A percentile compares a stretch with the other conserved stretches of the same genome.
phyloP scores from a whole-genome alignment of 2,797 vertebrate species.

The Schizopygopsis pylzovi region DNA sequence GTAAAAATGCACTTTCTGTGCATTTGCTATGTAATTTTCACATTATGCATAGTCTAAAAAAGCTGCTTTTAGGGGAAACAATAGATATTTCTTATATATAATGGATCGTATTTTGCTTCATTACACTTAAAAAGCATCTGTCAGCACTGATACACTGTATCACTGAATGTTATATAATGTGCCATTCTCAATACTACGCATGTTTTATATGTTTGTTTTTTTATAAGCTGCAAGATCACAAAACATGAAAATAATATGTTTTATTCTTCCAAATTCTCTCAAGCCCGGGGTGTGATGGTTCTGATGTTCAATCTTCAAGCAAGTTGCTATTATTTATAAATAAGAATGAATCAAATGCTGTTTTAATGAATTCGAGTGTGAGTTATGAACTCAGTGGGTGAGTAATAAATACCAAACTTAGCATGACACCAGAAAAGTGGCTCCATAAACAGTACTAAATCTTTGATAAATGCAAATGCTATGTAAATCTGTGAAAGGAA shows the following conservation, averaged over 20 bases:
- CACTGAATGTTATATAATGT: not conserved
- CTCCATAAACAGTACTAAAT: constrained; percentile 25
- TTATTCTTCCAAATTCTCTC: not conserved
- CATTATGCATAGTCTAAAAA: not conserved
- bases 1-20: not conserved
- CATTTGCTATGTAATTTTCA: not conserved
- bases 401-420: constrained; percentile 28
- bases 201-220: not conserved
- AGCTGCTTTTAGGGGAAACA: not conserved
- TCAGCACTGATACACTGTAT: too few species aligned
- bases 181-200: not conserved
- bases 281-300: not conserved
- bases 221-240: not conserved
- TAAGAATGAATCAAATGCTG: constrained; percentile 15
- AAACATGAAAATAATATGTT: not conserved
- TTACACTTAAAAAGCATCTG: not conserved
- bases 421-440: constrained; percentile 19
- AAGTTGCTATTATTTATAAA: constrained; percentile 24
- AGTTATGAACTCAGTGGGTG: constrained; percentile 28
- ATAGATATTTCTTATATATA: not conserved
- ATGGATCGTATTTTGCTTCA: not conserved
- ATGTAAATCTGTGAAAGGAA: constrained; percentile 23
- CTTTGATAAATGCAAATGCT: constrained; percentile 30
- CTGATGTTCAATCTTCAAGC: not conserved
- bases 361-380: not conserved